Conservation (phyloP, 2,888 invertebrate genomes). For the Ophion obscuratus region DNA sequence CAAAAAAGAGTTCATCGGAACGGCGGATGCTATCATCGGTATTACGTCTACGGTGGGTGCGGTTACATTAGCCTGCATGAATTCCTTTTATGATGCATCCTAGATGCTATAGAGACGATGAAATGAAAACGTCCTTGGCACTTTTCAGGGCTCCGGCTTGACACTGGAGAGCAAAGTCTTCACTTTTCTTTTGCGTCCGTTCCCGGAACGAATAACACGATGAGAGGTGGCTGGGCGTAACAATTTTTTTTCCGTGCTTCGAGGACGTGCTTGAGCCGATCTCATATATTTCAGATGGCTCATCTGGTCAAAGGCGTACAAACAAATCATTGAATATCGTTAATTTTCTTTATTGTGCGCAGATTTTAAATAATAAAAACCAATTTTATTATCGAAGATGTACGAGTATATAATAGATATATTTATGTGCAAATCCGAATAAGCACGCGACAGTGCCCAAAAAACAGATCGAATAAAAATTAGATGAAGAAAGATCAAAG, state of each 20-base stretch:
- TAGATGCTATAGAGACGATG: neutral
- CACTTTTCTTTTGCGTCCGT: conserved; percentile 11
- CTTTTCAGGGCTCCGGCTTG: neutral
- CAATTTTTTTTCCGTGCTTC: neutral
- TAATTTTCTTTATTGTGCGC: conserved; percentile 27
- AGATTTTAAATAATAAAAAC: conserved; percentile 46
- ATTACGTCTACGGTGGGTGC: conserved; percentile 18
- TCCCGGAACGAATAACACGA: neutral
- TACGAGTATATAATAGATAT: conserved; percentile 22
- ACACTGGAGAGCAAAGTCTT: conserved; percentile 5
- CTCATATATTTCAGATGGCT: neutral
- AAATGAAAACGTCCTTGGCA: neutral
- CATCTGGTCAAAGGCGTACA: neutral
- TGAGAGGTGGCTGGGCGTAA: neutral
- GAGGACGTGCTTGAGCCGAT: neutral
- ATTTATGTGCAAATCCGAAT: conserved; percentile 8
- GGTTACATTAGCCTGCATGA: neutral
- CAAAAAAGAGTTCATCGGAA: neutral
- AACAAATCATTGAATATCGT: conserved; percentile 36
- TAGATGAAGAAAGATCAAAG: neutral
- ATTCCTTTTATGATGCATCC: neutral
- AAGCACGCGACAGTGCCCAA: conserved; percentile 18
- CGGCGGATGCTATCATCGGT: conserved; percentile 36
- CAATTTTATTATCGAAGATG: conserved; percentile 16
- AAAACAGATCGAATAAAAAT: conserved; percentile 20